A percentile compares a stretch with the other conserved stretches of the same genome.
These are phyloP conservation scores for Clytia hemisphaerica DNA, from an alignment of 30 jellyfish, hydroid and myxozoan species.

Conservation along the genomic window DNA sequence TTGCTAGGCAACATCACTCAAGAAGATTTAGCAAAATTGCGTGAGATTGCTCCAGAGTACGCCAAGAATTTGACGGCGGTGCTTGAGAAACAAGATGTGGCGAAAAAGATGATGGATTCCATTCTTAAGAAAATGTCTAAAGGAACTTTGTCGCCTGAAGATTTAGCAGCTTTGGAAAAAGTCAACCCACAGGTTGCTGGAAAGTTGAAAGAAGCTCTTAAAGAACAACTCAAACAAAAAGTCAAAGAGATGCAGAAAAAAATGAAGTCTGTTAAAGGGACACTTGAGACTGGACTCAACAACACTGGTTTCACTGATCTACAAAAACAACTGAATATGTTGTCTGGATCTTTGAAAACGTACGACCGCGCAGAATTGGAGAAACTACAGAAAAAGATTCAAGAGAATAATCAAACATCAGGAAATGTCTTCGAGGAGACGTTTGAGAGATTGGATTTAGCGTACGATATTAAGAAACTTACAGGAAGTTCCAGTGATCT, in stretches of 20 bases:
- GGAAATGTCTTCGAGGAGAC: slow-evolving; percentile 66
- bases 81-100: slow-evolving; percentile 7
- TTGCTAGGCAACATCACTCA: slow-evolving; percentile 40
- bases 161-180: slow-evolving; percentile 39
- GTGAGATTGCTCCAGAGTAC: slow-evolving; percentile 47
- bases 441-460: slow-evolving; percentile 66
- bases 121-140: slow-evolving; percentile 33
- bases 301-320: slow-evolving; percentile 32
- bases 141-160: slow-evolving; percentile 51
- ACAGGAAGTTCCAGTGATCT: slow-evolving; percentile 68
- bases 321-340: slow-evolving; percentile 34
- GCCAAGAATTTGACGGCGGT: slow-evolving; percentile 29
- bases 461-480: slow-evolving; percentile 39
- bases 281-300: slow-evolving; percentile 42
- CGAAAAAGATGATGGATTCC: slow-evolving; percentile 10
- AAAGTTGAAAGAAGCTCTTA: slow-evolving; percentile 58
- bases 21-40: slow-evolving; percentile 39
- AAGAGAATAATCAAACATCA: slow-evolving; percentile 23
- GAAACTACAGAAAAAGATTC: slow-evolving; percentile 49
- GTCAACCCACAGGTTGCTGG: slow-evolving; percentile 70
- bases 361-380: slow-evolving; percentile 24
- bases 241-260: slow-evolving; percentile 75
- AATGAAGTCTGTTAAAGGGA: slow-evolving; percentile 45
- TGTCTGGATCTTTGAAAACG: slow-evolving; percentile 46
- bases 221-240: slow-evolving; percentile 60